Conservation (phyloP, 2,113 vertebrate genomes). For the Arvicanthis niloticus region DNA sequence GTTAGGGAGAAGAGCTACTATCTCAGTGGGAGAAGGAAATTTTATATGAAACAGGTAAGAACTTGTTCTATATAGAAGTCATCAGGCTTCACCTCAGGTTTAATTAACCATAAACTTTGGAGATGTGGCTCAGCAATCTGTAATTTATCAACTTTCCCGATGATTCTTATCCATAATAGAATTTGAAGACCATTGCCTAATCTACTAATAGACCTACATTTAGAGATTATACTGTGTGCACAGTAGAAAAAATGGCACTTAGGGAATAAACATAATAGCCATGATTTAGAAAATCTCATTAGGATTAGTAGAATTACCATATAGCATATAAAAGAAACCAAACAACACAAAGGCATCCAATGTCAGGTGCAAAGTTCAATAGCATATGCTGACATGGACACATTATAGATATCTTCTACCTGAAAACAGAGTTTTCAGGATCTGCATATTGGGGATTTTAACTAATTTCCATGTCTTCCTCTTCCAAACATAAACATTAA, state of each 20-base stretch:
- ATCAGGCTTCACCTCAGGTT: neutral
- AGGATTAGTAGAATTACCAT: constrained; percentile 33
- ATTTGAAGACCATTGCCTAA: constrained; percentile 38
- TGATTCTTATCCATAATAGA: constrained; percentile 33
- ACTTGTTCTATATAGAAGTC: constrained; percentile 34
- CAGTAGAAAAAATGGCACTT: constrained; percentile 19
- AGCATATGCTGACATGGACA: neutral
- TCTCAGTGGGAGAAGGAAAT: neutral
- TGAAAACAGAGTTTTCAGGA: neutral
- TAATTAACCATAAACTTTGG: constrained; percentile 22
- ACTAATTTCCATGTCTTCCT: neutral
- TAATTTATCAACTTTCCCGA: neutral
- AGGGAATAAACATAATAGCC: neutral
- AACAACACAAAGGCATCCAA: constrained; percentile 29
- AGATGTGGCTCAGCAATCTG: neutral
- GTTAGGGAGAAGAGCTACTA: constrained; percentile 14
- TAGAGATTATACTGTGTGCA: neutral
- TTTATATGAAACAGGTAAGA: constrained; percentile 17
- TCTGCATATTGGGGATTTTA: neutral
- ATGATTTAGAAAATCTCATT: neutral
- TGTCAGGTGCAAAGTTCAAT: neutral
- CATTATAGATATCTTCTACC: neutral
- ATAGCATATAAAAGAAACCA: neutral
- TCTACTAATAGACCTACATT: neutral
- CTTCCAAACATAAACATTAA: neutral